Evolutionary conservation across 2,797 vertebrate species (phyloP), one percentile per base, ranked within the genome.

Genomic region (Buphagus erythrorhynchus): DNA sequence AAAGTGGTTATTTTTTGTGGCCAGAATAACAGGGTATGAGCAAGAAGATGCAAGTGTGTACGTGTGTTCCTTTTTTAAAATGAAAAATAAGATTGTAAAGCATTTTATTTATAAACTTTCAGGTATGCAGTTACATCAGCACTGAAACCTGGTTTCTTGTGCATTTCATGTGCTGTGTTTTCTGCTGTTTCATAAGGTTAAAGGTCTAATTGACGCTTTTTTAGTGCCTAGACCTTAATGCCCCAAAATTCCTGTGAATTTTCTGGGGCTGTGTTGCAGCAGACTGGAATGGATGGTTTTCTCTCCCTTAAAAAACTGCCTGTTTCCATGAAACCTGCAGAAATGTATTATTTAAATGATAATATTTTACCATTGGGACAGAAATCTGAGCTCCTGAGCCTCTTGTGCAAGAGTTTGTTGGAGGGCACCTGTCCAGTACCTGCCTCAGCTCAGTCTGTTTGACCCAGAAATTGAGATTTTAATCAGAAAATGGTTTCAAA

Each of bases 1-100:
- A 86, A 86, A 79, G 81, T 71, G 74, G 84, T 89, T 87, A 59
- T 89, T 93, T 94, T 91, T 78, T 89, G 68, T 82, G 4, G 0
- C 91, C 55, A 45, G 91, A 85, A 92, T 94, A 77, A 71, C 87
- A 77, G 80, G 78, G 84, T 87, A 25, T 13, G 78, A 79, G 75
- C 78, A 67, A 54, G 90, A 84, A 88, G 58, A 78, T 83, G 84
- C 59, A 29, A 67, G 33, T 2, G 0, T 59, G 42, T 46, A 17
- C 25, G 46, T 69, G 52, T 49, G 57, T 90, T 69, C 72, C 65
- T 76, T 77, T 88, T 92, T 82, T 42, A 33, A 89, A 76, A 38
- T 13, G 43, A 73, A 93, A 92, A 91, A 35, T 18, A 54, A 54
- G 46, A 46, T 54, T 84, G 22, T 66, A 51, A 91, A 49, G n/a